Base-by-base conservation (phyloP, 1,140 invertebrate species). In the Drosophila busckii region DNA sequence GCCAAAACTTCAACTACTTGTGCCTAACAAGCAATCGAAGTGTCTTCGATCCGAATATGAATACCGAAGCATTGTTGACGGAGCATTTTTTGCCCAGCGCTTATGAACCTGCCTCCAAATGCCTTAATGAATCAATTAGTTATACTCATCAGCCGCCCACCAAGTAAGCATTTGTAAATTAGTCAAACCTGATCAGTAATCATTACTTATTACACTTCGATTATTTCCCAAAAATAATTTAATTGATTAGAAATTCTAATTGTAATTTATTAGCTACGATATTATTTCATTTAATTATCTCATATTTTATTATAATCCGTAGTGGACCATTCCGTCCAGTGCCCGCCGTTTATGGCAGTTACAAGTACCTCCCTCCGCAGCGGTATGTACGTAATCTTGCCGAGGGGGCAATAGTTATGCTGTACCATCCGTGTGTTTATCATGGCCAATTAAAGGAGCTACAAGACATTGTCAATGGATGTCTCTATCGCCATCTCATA, bases 351-450 rank as follows among this genome's bases (percentile, higher is more conserved):
- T 97, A 93, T 88, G 96, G 96, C 25, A 93, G 94, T 86, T 97
- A 97, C 84, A 89, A 88, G 44, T 97, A 92, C 88, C 50, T 96
- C 25, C 96, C 96, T 4, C 90, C 88, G 38, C 95, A 97, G 84
- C 88, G 96, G 67, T 97, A 95, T 93, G 58, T 97, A 4, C 94
- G 96, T 70, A 95, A 90, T 87, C 88, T 97, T 20, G 95, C 96
- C 90, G 95, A 97, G 87, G 95, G 96, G 41, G 92, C 92, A 2
- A 89, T 97, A 25, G 93, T 95, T 0, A 92, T 96, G 90, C 86
- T 97, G 4, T 96, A 96, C 82, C 94, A 97, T 90, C 96, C 96
- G 1, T 97, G 96, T 88, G 93, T 94, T 4, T 90, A 94, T 88
- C 88, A 88, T 1, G 54, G 88, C 3, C 90, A 94, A 88, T 90